Base-by-base conservation (phyloP, 2,888 invertebrate species). In the Paralinhomoeus sp. region DNA sequence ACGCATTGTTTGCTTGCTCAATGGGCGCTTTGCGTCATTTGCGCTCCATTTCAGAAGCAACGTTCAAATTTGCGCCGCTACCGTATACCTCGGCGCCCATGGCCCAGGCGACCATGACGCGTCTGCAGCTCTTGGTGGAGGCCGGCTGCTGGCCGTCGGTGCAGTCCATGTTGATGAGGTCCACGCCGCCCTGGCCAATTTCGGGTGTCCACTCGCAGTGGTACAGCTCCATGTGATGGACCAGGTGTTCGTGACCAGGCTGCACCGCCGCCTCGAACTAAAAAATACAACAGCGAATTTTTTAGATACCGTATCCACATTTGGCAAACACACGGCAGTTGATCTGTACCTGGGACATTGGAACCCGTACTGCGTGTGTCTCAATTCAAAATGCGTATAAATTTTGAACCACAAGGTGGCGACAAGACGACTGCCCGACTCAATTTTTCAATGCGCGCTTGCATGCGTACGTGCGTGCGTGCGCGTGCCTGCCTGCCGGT, bases 171-270 rank as follows among this genome's bases (percentile, higher is more conserved):
- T 67, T 65, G 64, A 82, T 91, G 23, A 73, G 59, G 0, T 82
- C 80, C 36, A 89, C 44, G 21, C 47, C 44, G 21, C 47, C 47
- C 9, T 48, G 50, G 15, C 34, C 18, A 22, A 24, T 20, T 9
- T 5, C 21, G 2, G 20, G 12, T 5, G 13, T 27, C 5, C 23
- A 3, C 20, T 80, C 80, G 61, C 93, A 97, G 62, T 91, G 84
- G 58, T 89, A 93, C 1, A 93, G 75, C 69, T 97, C 93, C 82
- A 97, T 87, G 64, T 97, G 97, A 66, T 97, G 97, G 0, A 97
- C 85, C 23, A 93, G 60, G 22, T 79, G 78, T 61, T 83, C 80
- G 53, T 79, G 81, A 1, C 76, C 78, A 47, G 67, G 62, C 39
- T 79, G 74, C 44, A 97, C 80, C 1, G 75, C 68, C 0, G 89